A percentile compares a stretch with the other conserved stretches of the same genome.
phyloP scores from a whole-genome alignment of 2,888 invertebrate species.

The Conomelus anceps region DNA sequence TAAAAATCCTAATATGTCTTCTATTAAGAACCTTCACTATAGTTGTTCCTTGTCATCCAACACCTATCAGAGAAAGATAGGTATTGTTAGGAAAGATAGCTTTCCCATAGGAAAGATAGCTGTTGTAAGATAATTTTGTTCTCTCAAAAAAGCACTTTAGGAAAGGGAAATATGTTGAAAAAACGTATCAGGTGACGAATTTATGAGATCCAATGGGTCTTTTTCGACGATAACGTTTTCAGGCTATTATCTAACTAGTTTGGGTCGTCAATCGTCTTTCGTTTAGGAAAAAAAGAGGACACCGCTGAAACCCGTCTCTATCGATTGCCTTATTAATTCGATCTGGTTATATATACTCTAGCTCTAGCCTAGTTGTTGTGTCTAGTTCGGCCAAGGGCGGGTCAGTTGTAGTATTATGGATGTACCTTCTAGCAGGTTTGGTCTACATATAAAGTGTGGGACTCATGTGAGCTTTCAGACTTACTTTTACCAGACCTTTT shows the following conservation, averaged over 20 bases:
- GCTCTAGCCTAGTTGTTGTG: background rate
- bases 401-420: background rate
- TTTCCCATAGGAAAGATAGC: no score
- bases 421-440: background rate
- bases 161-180: background rate
- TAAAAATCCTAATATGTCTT: background rate
- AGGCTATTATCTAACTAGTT: background rate
- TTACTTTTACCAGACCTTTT: background rate
- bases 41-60: background rate
- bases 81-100: no score
- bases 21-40: background rate
- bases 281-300: background rate
- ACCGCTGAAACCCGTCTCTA: background rate
- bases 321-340: background rate
- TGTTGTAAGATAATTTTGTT: background rate
- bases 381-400: no score
- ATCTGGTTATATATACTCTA: background rate
- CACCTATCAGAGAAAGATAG: background rate
- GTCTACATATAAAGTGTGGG: background rate
- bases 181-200: background rate
- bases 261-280: background rate
- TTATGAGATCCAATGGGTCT: background rate
- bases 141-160: background rate
- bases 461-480: background rate
- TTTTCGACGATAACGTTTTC: background rate